Evolutionary conservation across 2,888 invertebrate species (phyloP).

Genomic region (Busseola fusca): DNA sequence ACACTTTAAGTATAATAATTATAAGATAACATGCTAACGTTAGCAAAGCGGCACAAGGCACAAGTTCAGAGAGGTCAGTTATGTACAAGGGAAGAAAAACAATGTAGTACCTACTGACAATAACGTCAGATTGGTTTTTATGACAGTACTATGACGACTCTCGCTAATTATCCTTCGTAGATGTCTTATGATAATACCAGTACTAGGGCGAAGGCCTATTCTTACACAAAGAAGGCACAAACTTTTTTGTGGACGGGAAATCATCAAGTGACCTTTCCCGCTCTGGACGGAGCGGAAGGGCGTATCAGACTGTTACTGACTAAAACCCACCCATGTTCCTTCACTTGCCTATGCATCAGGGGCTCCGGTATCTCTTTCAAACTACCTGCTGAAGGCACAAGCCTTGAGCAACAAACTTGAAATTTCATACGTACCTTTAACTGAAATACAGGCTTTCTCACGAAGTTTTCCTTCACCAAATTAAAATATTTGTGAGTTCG

Average conservation of each 20-base stretch:
- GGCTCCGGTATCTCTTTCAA: too few relatives aligned
- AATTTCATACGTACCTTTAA: not conserved
- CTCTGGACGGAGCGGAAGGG: too few relatives aligned
- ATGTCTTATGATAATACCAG: not conserved
- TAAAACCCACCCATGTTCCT: too few relatives aligned
- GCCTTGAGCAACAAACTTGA: not conserved
- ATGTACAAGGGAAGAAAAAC: constrained; percentile 24
- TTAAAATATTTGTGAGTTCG: too few relatives aligned
- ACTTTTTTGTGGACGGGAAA: too few relatives aligned
- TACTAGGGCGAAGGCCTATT: too few relatives aligned
- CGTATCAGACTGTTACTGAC: too few relatives aligned
- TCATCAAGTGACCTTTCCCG: too few relatives aligned
- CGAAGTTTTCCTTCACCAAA: too few relatives aligned
- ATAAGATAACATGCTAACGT: constrained; percentile 19
- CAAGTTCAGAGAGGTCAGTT: constrained; percentile 36
- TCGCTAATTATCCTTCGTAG: constrained; percentile 4
- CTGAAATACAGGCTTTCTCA: not conserved
- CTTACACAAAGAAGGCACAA: not conserved
- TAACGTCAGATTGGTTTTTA: constrained; percentile 31
- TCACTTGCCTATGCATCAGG: too few relatives aligned
- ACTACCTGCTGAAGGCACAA: too few relatives aligned
- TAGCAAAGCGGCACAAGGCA: constrained; percentile 24
- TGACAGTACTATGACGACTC: constrained; percentile 3
- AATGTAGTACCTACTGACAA: constrained; percentile 6
- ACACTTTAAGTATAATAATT: constrained; percentile 20